Percentiles rank a stretch among this genome's conserved stretches.
Conservation (phyloP, 1,140 invertebrate genomes). For the Lycorma delicatula region DNA sequence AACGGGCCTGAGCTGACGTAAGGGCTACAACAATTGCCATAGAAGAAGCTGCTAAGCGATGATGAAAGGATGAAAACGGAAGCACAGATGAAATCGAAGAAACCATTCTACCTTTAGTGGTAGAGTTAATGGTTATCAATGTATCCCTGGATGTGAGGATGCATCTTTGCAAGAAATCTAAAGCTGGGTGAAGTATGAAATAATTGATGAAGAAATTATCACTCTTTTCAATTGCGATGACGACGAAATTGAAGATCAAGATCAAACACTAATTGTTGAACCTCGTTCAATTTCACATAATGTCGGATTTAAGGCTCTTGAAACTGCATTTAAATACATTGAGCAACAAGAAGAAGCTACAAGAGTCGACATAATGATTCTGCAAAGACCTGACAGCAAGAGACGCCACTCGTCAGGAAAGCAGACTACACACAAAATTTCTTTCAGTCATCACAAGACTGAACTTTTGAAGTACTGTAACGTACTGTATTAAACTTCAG, state of each 20-base stretch:
- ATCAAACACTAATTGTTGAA: not conserved
- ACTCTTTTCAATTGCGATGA: not conserved
- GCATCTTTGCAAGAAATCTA: not conserved
- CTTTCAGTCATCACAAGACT: too few species aligned
- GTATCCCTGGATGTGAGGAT: slow-evolving; percentile 6
- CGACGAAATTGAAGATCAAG: not conserved
- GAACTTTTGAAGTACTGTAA: too few species aligned
- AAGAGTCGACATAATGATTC: too few species aligned
- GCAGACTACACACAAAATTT: too few species aligned
- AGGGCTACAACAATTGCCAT: slow-evolving; percentile 1
- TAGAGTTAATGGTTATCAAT: not conserved
- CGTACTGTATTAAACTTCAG: too few species aligned
- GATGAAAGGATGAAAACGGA: not conserved
- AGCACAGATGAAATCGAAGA: not conserved
- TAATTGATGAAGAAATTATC: slow-evolving; percentile 6
- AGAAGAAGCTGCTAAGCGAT: not conserved
- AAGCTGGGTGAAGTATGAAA: slow-evolving; percentile 8
- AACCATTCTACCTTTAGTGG: not conserved
- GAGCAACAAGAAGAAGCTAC: slow-evolving; percentile 3
- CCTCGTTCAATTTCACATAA: too few species aligned
- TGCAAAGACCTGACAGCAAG: too few species aligned
- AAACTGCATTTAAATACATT: slow-evolving; percentile 3
- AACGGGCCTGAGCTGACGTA: not conserved
- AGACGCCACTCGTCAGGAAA: too few species aligned
- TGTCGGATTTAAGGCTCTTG: too few species aligned